Evolutionary conservation across 1,140 invertebrate genomes (phyloP), one percentile per base, ranked within the genome.

Genomic region (Globodera ellingtonae): DNA sequence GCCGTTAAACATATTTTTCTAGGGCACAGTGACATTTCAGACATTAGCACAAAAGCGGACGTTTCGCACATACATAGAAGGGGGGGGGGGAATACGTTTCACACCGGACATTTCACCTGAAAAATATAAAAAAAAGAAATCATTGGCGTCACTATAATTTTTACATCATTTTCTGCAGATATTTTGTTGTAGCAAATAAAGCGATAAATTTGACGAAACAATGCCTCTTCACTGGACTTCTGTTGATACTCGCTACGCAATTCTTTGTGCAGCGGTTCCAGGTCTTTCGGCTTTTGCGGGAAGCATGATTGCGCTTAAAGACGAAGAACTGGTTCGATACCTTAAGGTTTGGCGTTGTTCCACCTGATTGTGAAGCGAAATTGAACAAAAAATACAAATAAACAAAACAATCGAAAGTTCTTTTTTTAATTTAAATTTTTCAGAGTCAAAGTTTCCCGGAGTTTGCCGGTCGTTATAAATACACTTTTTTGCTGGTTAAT

Each of bases 221-320:
- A 85, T 85, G 84, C 84, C 84, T 18, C 83, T 84, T 78, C 56
- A 72, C 5, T 85, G 85, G 85, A 87, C 85, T 47, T 5, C 75
- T 24, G 35, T 75, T 52, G 87, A 88, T 70, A 89, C 87, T 44
- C 72, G 82, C 13, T 79, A 86, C 50, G 85, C 87, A 5, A 50
- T 84, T 15, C 44, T 88, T 10, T 75, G 83, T 18, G 74, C 86
- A 5, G 35, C 87, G 3, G 72, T 87, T 15, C 87, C 87, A 62
- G 79, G 66, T 6, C 78, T 80, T 62, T 81, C 82, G 21, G 87
- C 78, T 44, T 65, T 82, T 35, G 76, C 70, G 18, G 87, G 83
- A 6, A 73, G 80, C n/a, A 78, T 72, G 13, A 48, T 67, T 9
- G 84, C 87, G 66, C 70, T 66, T 65, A 76, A 80, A 47, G 88